Conservation (phyloP, 2,888 invertebrate species). For the Helobdella robusta region DNA sequence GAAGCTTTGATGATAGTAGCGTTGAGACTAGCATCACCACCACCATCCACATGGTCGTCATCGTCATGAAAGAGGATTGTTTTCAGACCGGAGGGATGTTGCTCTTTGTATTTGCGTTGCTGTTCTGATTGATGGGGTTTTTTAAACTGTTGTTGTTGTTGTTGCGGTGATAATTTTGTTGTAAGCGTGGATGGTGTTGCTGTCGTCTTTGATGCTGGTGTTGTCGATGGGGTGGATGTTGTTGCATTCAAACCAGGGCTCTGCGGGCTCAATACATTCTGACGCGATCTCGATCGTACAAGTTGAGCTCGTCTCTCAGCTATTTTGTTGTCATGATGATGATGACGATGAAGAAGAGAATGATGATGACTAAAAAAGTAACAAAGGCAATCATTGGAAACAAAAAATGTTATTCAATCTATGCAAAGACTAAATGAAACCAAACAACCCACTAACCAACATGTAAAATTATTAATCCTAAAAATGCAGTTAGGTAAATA, state of each 20-base stretch:
- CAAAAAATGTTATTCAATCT: no score
- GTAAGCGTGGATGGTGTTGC: not conserved
- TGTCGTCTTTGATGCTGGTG: not conserved
- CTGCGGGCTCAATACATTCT: slow-evolving; percentile 40
- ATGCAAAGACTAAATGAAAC: no score
- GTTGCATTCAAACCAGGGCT: slow-evolving; percentile 12
- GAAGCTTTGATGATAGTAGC: not conserved
- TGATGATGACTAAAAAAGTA: not conserved
- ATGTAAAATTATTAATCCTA: no score
- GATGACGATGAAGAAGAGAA: not conserved
- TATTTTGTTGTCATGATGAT: slow-evolving; percentile 45
- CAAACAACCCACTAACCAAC: no score
- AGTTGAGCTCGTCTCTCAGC: slow-evolving; percentile 83
- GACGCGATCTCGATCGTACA: slow-evolving; percentile 72
- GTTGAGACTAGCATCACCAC: not conserved
- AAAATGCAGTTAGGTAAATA: no score
- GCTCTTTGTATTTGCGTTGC: not conserved
- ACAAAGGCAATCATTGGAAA: no score
- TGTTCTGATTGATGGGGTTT: not conserved
- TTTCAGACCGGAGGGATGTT: not conserved
- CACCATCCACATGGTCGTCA: not conserved
- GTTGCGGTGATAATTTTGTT: not conserved
- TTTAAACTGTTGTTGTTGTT: not conserved
- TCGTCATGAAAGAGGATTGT: slow-evolving; percentile 3
- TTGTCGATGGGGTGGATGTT: not conserved